Conservation (phyloP, 2,888 invertebrate species). For the Chrysolina haemoptera region DNA sequence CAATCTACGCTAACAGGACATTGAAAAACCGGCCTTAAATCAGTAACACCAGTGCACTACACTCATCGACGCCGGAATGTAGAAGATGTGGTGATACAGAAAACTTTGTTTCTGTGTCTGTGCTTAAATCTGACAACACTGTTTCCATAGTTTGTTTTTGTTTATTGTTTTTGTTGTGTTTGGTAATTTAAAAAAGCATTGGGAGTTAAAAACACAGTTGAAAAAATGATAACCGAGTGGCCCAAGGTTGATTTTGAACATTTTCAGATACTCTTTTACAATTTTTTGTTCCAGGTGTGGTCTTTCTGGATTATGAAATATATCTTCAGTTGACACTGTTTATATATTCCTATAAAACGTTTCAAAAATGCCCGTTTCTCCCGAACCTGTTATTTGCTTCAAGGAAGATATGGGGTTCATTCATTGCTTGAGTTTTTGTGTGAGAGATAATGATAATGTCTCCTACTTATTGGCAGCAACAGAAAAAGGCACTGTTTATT, state of each 20-base stretch:
- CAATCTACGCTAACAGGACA: too few species aligned
- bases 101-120: too few species aligned
- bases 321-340: not conserved
- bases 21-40: too few species aligned
- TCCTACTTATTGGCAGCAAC: slow-evolving; percentile 81
- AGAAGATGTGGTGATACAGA: too few species aligned
- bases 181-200: not conserved
- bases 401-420: slow-evolving; percentile 82
- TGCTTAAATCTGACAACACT: too few species aligned
- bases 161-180: too few species aligned
- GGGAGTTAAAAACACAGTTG: not conserved
- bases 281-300: not conserved
- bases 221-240: slow-evolving; percentile 7
- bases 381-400: slow-evolving; percentile 83
- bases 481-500: slow-evolving; percentile 81
- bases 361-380: slow-evolving; percentile 79
- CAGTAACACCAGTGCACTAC: too few species aligned
- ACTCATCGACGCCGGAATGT: too few species aligned
- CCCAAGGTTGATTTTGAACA: not conserved
- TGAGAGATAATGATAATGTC: slow-evolving; percentile 71
- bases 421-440: slow-evolving; percentile 81
- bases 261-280: not conserved
- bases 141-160: too few species aligned
- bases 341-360: not conserved
- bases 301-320: slow-evolving; percentile 1